These are phyloP conservation scores for Catostylus mosaicus DNA, from an alignment of 30 jellyfish, hydroid and myxozoan genomes.

Conservation along the genomic window DNA sequence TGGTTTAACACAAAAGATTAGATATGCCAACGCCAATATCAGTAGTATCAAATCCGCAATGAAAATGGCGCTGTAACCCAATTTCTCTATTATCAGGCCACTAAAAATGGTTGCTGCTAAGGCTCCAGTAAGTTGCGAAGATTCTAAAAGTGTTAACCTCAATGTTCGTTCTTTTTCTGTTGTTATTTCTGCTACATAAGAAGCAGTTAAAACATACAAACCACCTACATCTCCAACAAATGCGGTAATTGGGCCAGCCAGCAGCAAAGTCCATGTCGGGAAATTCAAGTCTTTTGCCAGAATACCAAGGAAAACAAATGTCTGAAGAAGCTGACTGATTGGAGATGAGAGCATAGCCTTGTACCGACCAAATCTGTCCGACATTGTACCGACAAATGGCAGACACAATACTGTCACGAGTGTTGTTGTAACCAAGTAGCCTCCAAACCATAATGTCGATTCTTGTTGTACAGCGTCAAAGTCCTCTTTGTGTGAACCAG, in stretches of 20 bases:
- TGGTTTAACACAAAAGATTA: constrained; percentile 7
- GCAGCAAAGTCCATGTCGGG: constrained; percentile 4
- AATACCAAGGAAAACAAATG: neutral
- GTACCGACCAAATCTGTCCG: constrained; percentile 27
- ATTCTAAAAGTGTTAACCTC: neutral
- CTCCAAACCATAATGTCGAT: constrained; percentile 39
- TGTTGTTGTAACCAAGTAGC: constrained; percentile 2
- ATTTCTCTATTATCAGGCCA: neutral
- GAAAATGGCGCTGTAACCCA: neutral
- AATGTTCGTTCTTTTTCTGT: neutral
- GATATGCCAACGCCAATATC: neutral
- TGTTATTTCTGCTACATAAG: constrained; percentile 13
- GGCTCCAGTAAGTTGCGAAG: neutral
- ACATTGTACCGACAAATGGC: constrained; percentile 27
- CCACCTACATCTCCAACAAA: constrained; percentile 21
- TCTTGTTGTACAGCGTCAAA: constrained; percentile 33
- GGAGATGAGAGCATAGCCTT: constrained; percentile 1
- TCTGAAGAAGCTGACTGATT: constrained; percentile 4
- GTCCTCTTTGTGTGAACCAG: constrained; percentile 22
- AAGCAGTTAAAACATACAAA: constrained; percentile 1
- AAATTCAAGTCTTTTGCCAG: neutral
- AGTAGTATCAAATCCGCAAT: neutral
- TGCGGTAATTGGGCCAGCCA: constrained; percentile 8
- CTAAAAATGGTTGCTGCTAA: constrained; percentile 7
- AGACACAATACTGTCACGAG: constrained; percentile 10